A percentile compares a stretch with the other conserved stretches of the same genome.
Conservation (phyloP, 2,888 invertebrate genomes). For the Eristalis tenax region DNA sequence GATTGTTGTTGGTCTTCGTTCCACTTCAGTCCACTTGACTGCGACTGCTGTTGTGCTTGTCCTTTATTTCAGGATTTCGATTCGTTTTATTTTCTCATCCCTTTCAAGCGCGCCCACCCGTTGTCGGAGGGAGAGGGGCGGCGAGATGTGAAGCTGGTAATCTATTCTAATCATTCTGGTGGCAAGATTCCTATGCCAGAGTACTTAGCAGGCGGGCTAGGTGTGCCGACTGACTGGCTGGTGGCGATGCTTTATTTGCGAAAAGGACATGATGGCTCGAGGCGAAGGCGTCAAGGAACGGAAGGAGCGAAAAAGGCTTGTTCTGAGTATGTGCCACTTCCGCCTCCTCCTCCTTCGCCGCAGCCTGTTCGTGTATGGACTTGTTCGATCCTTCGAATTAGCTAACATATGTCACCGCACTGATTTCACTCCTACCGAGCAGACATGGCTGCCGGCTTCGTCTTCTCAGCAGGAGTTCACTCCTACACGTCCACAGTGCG, state of each 20-base stretch:
- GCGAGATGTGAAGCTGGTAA: conserved; percentile 24
- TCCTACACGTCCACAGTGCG: background rate
- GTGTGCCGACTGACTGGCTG: conserved; percentile 13
- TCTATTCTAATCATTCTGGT: conserved; percentile 54
- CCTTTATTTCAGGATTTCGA: conserved; percentile 60
- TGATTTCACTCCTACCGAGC: conserved; percentile 66
- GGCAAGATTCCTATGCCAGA: conserved; percentile 29
- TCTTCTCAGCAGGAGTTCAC: conserved; percentile 63
- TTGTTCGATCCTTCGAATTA: conserved; percentile 69
- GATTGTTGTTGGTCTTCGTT: conserved; percentile 20
- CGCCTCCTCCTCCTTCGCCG: background rate
- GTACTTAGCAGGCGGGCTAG: conserved; percentile 58
- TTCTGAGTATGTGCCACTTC: conserved; percentile 42
- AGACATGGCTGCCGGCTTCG: conserved; percentile 60
- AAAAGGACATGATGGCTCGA: conserved; percentile 37
- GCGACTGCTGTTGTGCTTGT: conserved; percentile 31
- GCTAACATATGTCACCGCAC: conserved; percentile 72
- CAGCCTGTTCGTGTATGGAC: conserved; percentile 13
- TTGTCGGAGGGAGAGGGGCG: no score
- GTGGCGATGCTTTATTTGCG: conserved; percentile 64
- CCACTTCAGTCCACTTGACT: conserved; percentile 7
- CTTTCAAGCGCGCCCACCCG: background rate
- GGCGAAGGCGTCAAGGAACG: conserved; percentile 24
- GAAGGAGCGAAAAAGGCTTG: conserved; percentile 33
- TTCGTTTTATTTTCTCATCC: conserved; percentile 58